phyloP scores from a whole-genome alignment of 2,113 vertebrate genomes.

The Smithornis capensis region DNA sequence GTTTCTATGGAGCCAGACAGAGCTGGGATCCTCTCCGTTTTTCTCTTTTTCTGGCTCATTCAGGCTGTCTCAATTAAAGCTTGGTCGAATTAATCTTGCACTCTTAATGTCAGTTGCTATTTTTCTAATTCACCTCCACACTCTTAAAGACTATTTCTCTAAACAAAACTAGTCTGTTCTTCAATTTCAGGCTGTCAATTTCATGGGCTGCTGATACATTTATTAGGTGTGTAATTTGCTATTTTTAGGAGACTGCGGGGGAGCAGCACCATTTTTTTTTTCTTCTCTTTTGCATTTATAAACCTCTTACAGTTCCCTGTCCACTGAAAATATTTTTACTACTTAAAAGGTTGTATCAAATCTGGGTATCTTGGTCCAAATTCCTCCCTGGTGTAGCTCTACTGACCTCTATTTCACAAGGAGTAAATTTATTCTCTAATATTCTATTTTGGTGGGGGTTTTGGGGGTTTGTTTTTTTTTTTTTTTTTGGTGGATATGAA shows the following conservation, averaged over 20 bases:
- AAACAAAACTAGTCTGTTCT: constrained; percentile 66
- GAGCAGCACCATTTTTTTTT: constrained; percentile 49
- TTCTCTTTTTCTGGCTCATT: constrained; percentile 50
- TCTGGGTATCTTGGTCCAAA: constrained; percentile 11
- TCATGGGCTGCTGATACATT: constrained; percentile 74
- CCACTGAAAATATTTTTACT: constrained; percentile 62
- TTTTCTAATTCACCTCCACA: constrained; percentile 66
- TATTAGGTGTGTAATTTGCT: constrained; percentile 75
- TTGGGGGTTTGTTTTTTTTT: not conserved
- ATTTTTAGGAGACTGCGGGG: constrained; percentile 69
- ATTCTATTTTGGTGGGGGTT: not conserved
- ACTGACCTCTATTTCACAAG: constrained; percentile 32
- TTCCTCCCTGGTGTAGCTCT: constrained; percentile 19
- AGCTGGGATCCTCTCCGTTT: constrained; percentile 53
- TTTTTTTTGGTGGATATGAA: not conserved
- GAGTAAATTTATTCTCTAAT: constrained; percentile 23
- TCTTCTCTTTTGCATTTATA: constrained; percentile 54
- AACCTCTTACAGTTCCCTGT: constrained; percentile 59
- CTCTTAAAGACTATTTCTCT: constrained; percentile 62
- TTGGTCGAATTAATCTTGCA: constrained; percentile 39
- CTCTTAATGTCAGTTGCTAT: constrained; percentile 65
- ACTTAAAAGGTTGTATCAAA: constrained; percentile 41
- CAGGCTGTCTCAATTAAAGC: constrained; percentile 60
- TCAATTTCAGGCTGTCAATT: constrained; percentile 71
- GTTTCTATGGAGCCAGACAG: constrained; percentile 63